Evolutionary conservation across 1,140 invertebrate genomes (phyloP), one percentile per base, ranked within the genome.

Genomic region (Caerostris darwini): DNA sequence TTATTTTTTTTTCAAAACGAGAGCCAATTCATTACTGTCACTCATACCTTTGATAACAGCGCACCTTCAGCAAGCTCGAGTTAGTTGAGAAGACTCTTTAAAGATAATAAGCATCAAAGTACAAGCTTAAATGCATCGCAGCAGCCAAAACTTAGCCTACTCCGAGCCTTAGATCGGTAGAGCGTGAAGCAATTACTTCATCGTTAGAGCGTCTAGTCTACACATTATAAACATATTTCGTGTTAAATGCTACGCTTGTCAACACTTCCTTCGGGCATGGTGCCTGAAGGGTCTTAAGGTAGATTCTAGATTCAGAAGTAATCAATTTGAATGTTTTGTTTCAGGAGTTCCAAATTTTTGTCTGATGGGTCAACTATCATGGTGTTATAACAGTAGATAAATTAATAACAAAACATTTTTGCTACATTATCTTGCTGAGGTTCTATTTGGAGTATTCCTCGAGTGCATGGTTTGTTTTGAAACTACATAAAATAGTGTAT

Each of bases 171-270:
- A 53, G 88, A 90, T 90, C 69, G 8, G 7, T 77, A 69, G 57
- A 50, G 67, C 69, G 53, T 90, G 88, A 77, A 77, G 88, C 67
- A 90, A 90, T 90, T 90, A 57, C 53, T 77, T 12, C 34, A 14
- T 77, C 56, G 19, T 77, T 67, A 90, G 88, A 58, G 6, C n/a
- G 56, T 90, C 69, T 14, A n/a, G 54, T 61, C 54, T 19, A 58
- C 88, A 57, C 54, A 67, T 71, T 57, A 90, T 90, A 90, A 90
- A n/a, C 86, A 77, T 56, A 77, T 90, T 90, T 61, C 67, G 67
- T 90, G 88, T 77, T 34, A 88, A 67, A 69, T 69, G 86, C 61
- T 67, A 90, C 88, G 69, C 88, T 34, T 90, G 88, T 90, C 69
- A 90, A 77, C 67, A 90, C 88, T 58, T 71, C 67, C 88, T 90